Base-by-base conservation (phyloP, 2,888 invertebrate species). In the Tachina fera region DNA sequence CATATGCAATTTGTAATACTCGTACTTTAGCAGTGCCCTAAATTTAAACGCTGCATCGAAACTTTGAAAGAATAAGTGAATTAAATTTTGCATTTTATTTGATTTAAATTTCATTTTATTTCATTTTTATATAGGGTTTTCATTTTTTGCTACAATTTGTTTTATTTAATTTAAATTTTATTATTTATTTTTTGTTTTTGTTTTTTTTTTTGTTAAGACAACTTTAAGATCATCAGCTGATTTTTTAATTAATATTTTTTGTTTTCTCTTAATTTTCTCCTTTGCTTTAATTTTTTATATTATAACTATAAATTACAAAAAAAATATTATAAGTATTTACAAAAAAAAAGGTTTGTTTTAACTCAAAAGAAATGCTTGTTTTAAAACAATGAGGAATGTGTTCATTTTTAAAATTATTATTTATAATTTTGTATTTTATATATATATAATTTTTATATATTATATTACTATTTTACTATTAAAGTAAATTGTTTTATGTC, bases 141-240 rank as follows among this genome's bases (percentile, higher is more conserved):
- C 56, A 51, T 47, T 75, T 61, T 74, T 83, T 83, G 71, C 77
- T 81, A 81, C 81, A 75, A 81, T 80, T 72, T 83, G 39, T 76
- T 65, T 86, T 79, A 75, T 63, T 84, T 83, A 58, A 58, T 58
- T 49, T 67, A 45, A 39, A 61, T 75, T 60, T 51, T 61, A 68
- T 61, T 41, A 75, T 31, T 31, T 31, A 3, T 31, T 4, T 31
- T 22, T 22, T 22, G 22, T 22, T 22, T 22, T 22, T 22, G 22
- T 22, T 31, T 31, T 2, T 31, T 22, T 68, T 78, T 65, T 71
- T 80, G 72, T 86, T 87, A 76, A 86, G 83, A 77, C 80, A 76
- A 83, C 71, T 80, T 83, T 83, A 86, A 83, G 83, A 86, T 83
- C 86, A 86, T 83, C 77, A 86, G 86, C 86, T 86, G 86, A 86